A percentile compares a stretch with the other conserved stretches of the same genome.
Conservation (phyloP, 2,888 invertebrate species). For the Pachydiplax longipennis region DNA sequence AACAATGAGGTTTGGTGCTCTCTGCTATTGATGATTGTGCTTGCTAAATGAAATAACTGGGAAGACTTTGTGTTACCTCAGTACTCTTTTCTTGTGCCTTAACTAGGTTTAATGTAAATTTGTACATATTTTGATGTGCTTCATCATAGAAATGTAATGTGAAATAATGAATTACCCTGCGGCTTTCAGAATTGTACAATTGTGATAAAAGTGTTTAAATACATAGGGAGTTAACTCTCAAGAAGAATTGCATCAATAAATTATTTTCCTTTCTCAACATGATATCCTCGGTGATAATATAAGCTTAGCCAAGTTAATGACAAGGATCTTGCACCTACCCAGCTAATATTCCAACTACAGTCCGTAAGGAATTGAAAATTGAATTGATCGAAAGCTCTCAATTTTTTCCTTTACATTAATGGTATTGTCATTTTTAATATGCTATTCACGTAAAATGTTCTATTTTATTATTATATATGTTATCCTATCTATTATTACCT, state of each 20-base stretch:
- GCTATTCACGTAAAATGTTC: too few species aligned
- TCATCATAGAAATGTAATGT: background rate
- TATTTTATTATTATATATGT: too few species aligned
- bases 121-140: conserved; percentile 34
- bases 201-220: conserved; percentile 17
- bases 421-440: too few species aligned
- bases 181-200: conserved; percentile 9
- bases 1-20: conserved; percentile 35
- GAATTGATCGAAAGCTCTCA: too few species aligned
- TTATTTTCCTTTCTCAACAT: background rate
- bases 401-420: too few species aligned
- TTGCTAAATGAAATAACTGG: background rate
- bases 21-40: background rate
- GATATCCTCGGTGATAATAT: background rate
- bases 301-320: too few species aligned
- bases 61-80: background rate
- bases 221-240: background rate
- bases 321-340: too few species aligned
- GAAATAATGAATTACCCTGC: background rate
- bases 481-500: too few species aligned
- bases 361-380: too few species aligned
- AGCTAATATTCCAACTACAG: too few species aligned
- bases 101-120: conserved; percentile 36
- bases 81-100: conserved; percentile 18
- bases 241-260: background rate